phyloP scores from a whole-genome alignment of 2,797 vertebrate genomes.

The Holocentrus rufus region DNA sequence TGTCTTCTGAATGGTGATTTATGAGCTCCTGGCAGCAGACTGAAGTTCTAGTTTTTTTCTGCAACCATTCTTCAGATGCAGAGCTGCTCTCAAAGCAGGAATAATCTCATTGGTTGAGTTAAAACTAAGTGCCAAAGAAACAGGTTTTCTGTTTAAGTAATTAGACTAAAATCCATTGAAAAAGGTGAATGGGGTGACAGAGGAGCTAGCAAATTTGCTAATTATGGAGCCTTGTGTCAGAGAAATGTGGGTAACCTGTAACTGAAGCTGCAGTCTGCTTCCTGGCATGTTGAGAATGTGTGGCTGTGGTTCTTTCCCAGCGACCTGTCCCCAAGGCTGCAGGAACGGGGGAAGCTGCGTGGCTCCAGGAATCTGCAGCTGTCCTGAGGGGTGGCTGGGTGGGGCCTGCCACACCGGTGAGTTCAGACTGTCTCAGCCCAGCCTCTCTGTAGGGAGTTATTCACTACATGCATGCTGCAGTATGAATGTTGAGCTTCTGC shows the following conservation, averaged over 20 bases:
- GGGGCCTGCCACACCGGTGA: conserved; percentile 88
- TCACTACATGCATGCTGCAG: no score
- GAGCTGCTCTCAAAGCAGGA: no score
- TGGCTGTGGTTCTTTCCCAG: conserved; percentile 72
- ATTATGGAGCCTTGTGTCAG: no score
- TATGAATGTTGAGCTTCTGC: no score
- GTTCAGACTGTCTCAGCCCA: conserved; percentile 18
- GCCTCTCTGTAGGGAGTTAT: no score
- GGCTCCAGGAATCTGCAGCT: conserved; percentile 91
- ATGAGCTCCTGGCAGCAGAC: neutral
- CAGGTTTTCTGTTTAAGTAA: no score
- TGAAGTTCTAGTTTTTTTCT: neutral
- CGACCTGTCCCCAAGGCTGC: conserved; percentile 89
- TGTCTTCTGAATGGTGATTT: conserved; percentile 10
- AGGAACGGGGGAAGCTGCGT: conserved; percentile 86
- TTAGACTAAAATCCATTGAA: no score
- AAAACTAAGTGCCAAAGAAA: no score
- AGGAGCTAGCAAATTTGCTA: no score
- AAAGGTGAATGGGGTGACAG: no score
- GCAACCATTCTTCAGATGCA: no score
- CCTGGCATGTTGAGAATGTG: conserved; percentile 17
- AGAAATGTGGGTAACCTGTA: neutral
- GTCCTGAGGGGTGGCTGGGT: conserved; percentile 87
- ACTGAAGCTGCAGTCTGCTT: neutral
- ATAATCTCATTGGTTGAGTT: no score